A percentile compares a stretch with the other conserved stretches of the same genome.
phyloP scores from a whole-genome alignment of 1,140 invertebrate genomes.

The Littorina saxatilis region DNA sequence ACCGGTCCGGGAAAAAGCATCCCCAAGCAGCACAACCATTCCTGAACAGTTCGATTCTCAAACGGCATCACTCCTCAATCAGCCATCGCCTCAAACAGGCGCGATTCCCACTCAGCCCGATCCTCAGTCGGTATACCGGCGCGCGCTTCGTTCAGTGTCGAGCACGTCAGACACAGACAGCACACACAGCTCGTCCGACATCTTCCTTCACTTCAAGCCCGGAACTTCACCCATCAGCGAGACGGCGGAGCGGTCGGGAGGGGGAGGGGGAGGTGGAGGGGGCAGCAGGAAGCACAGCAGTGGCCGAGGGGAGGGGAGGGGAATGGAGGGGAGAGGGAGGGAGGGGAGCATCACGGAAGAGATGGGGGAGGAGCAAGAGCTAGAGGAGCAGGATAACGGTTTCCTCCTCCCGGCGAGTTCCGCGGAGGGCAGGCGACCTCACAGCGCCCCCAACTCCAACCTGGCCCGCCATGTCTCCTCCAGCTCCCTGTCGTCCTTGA shows the following conservation, averaged over 20 bases:
- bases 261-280: neutral
- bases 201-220: conserved; percentile 51
- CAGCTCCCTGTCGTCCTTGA: conserved; percentile 61
- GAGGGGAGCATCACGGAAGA: neutral
- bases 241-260: neutral
- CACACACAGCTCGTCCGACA: conserved; percentile 57
- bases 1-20: no score
- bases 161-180: conserved; percentile 47
- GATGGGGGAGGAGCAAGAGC: neutral
- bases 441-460: conserved; percentile 53
- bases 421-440: conserved; percentile 41
- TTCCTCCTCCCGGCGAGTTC: conserved; percentile 20
- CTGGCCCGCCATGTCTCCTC: conserved; percentile 27
- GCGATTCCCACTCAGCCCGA: neutral
- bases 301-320: neutral
- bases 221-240: conserved; percentile 4
- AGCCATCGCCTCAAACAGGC: no score
- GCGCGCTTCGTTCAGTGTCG: conserved; percentile 17
- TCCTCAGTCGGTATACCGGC: neutral
- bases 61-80: no score
- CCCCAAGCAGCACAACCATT: no score
- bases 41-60: no score
- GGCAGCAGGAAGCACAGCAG: neutral
- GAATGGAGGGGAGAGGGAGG: neutral
- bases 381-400: conserved; percentile 13